phyloP scores from a whole-genome alignment of 2,113 vertebrate species.

The Tragelaphus buxtoni region DNA sequence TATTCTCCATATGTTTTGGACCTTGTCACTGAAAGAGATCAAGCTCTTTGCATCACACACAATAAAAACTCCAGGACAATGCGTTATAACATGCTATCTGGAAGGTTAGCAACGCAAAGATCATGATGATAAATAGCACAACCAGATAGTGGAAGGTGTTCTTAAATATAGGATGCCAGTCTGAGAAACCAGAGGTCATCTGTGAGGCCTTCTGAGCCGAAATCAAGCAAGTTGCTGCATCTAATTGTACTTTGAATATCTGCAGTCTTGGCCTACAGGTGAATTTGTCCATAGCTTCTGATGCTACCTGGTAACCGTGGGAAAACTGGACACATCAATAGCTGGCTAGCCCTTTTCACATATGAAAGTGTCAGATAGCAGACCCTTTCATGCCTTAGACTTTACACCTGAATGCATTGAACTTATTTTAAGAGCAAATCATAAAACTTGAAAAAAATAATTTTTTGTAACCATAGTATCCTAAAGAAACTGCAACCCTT shows the following conservation, averaged over 20 bases:
- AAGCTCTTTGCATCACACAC: not conserved
- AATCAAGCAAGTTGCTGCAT: not conserved
- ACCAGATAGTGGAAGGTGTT: not conserved
- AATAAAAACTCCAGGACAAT: conserved; percentile 10
- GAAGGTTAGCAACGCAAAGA: not conserved
- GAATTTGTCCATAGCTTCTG: not conserved
- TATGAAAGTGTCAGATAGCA: not conserved
- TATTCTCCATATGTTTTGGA: conserved; percentile 56
- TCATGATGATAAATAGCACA: not conserved
- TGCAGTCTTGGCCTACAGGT: not conserved
- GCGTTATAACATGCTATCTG: not conserved
- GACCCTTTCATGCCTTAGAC: not conserved
- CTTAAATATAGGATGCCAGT: not conserved
- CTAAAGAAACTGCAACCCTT: not conserved
- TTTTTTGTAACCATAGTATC: not conserved
- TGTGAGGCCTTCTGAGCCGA: not conserved
- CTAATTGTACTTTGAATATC: not conserved
- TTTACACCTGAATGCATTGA: not conserved
- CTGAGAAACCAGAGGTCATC: not conserved
- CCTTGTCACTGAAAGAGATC: not conserved
- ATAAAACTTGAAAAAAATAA: not conserved
- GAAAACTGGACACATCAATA: not conserved
- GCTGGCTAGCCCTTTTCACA: not conserved
- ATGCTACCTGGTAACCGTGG: not conserved
- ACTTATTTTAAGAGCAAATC: not conserved